Evolutionary conservation across 2,888 invertebrate species (phyloP).

Genomic region (Pandemis heparana): DNA sequence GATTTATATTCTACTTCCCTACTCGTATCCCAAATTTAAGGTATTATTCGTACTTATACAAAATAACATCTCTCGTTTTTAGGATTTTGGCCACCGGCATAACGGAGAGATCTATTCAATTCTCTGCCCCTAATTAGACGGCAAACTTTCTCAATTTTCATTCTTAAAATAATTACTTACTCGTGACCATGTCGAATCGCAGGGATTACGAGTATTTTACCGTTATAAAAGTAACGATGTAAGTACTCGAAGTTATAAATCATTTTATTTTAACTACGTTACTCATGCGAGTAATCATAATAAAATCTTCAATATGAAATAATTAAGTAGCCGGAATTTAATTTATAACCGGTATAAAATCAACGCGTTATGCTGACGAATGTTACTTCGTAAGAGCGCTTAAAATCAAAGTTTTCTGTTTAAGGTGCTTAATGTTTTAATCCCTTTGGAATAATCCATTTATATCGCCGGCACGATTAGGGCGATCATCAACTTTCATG

Average conservation of each 20-base stretch:
- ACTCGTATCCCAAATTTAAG: too few relatives aligned
- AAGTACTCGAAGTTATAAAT: not conserved
- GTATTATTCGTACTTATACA: too few relatives aligned
- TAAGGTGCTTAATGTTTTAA: slow-evolving; percentile 34
- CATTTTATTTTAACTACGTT: not conserved
- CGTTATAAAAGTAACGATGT: too few relatives aligned
- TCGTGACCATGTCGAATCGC: too few relatives aligned
- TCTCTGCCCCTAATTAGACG: too few relatives aligned
- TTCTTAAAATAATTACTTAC: too few relatives aligned
- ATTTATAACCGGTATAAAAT: slow-evolving; percentile 21
- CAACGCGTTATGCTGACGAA: slow-evolving; percentile 1
- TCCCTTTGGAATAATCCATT: slow-evolving; percentile 37
- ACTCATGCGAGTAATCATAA: slow-evolving; percentile 5
- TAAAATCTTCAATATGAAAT: slow-evolving; percentile 1
- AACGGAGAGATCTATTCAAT: too few relatives aligned
- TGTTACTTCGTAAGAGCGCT: slow-evolving; percentile 27
- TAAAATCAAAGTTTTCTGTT: slow-evolving; percentile 33
- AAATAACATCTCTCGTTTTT: too few relatives aligned
- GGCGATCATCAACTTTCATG: slow-evolving; percentile 37
- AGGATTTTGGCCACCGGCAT: too few relatives aligned
- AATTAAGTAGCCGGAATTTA: slow-evolving; percentile 9
- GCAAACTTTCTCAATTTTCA: too few relatives aligned
- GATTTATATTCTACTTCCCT: too few relatives aligned
- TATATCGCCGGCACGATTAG: slow-evolving; percentile 30
- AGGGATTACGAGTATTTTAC: too few relatives aligned